Percentiles rank a stretch among this genome's conserved stretches.
phyloP scores from a whole-genome alignment of 1,140 invertebrate genomes.

The Meloidogyne hapla region DNA sequence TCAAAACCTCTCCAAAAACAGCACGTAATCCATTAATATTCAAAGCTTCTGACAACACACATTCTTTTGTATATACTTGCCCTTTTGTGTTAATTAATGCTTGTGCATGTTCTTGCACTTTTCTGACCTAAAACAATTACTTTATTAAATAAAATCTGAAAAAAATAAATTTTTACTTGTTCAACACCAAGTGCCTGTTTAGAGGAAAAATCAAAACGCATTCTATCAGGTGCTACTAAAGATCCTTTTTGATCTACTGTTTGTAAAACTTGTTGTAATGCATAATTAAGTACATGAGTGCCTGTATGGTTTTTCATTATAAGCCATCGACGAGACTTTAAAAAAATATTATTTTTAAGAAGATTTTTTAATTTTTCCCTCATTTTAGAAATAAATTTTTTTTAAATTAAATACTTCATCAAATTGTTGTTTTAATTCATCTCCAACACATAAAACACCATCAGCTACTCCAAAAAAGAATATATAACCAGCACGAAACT shows the following conservation, averaged over 20 bases:
- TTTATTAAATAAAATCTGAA: conserved; percentile 66
- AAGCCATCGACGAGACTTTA: conserved; percentile 73
- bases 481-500: conserved; percentile 91
- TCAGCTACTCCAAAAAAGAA: conserved; percentile 77
- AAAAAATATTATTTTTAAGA: conserved; percentile 20
- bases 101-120: conserved; percentile 78
- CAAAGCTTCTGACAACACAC: conserved; percentile 80
- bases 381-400: no score
- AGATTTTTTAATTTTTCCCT: no score
- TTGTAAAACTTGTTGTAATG: conserved; percentile 81
- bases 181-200: conserved; percentile 82
- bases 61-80: conserved; percentile 84
- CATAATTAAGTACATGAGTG: conserved; percentile 94
- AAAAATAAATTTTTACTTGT: conserved; percentile 61
- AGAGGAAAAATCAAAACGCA: conserved; percentile 94
- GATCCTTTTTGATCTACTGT: conserved; percentile 94
- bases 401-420: conserved; percentile 70
- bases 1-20: conserved; percentile 85
- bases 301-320: conserved; percentile 99
- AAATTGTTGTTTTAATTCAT: conserved; percentile 78
- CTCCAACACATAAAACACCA: conserved; percentile 80
- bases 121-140: conserved; percentile 71
- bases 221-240: conserved; percentile 91
- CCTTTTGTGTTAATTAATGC: conserved; percentile 78
- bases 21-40: conserved; percentile 85